Evolutionary conservation across 2,888 invertebrate genomes (phyloP).

Genomic region (Machimus atricapillus): DNA sequence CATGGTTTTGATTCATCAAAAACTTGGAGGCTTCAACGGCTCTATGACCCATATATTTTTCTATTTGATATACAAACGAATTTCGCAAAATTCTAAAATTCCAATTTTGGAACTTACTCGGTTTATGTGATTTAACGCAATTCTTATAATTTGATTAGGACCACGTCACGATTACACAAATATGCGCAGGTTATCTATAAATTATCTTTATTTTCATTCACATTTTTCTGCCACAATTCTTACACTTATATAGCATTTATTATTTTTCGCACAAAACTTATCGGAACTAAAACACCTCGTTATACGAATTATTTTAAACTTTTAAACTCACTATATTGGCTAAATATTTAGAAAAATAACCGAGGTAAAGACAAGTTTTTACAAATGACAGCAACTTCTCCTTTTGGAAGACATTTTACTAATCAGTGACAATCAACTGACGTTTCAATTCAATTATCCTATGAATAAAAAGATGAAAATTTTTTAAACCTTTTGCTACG

Average conservation of each 20-base stretch:
- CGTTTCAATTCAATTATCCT: background rate
- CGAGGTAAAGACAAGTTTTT: background rate
- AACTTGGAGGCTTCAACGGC: background rate
- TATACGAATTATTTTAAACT: background rate
- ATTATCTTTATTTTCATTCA: background rate
- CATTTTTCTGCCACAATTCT: background rate
- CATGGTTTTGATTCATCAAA: background rate
- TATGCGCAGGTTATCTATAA: background rate
- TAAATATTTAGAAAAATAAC: background rate
- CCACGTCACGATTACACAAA: constrained; percentile 12
- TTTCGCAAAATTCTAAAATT: background rate
- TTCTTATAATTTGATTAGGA: background rate
- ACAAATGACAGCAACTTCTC: background rate
- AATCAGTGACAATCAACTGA: background rate
- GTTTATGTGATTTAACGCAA: background rate
- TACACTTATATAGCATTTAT: background rate
- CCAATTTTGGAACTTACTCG: background rate
- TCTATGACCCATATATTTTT: background rate
- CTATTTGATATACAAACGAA: background rate
- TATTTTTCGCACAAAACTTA: background rate
- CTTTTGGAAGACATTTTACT: background rate
- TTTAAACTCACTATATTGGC: background rate
- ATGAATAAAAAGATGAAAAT: background rate
- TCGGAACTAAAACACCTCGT: background rate
- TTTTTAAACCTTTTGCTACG: too few species aligned